Base-by-base conservation (phyloP, 2,797 vertebrate genomes). In the Kryptolebias ocellatus region DNA sequence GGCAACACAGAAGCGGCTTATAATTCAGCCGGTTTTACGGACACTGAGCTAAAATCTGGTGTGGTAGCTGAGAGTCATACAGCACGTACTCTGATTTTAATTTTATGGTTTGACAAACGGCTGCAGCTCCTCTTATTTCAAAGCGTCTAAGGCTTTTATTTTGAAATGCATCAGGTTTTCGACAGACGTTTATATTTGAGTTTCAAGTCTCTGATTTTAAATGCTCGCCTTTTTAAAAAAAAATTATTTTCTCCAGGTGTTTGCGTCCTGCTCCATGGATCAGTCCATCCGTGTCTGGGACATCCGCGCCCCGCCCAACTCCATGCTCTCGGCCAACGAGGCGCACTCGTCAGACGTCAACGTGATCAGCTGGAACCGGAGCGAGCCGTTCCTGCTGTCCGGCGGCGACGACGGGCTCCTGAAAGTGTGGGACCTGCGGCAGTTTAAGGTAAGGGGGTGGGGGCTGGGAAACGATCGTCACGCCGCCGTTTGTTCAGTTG, bases 351-450 rank as follows among this genome's bases (percentile, higher is more conserved):
- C 94, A 0, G 96, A 98, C 0, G 80, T 96, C 70, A 98, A 98
- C 0, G 96, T 96, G 28, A 95, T 97, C 89, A 96, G 93, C 89
- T 98, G 96, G 96, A 97, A 95, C 87, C 86, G 72, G 67, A 93
- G 78, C 0, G 96, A 98, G 81, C 96, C 96, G 10, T 98, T 98
- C 80, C 79, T 98, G 31, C 90, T 96, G 63, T 97, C 96, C 0
- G 96, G 96, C 0, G 96, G 96, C 0, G 96, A 97, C 0, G 96
- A 97, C 0, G 96, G 95, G 0, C 72, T 94, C 47, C 90, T 97
- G 46, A 96, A 94, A 87, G 91, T 97, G 11, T 97, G 96, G 96
- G 96, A 98, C 82, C 91, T 98, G 70, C 91, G 96, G 27, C 96
- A 96, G 78, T 96, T 98, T 83, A 93, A 95, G 95, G 96, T 97